phyloP scores from a whole-genome alignment of 1,140 invertebrate genomes.

The Augochlora pura region DNA sequence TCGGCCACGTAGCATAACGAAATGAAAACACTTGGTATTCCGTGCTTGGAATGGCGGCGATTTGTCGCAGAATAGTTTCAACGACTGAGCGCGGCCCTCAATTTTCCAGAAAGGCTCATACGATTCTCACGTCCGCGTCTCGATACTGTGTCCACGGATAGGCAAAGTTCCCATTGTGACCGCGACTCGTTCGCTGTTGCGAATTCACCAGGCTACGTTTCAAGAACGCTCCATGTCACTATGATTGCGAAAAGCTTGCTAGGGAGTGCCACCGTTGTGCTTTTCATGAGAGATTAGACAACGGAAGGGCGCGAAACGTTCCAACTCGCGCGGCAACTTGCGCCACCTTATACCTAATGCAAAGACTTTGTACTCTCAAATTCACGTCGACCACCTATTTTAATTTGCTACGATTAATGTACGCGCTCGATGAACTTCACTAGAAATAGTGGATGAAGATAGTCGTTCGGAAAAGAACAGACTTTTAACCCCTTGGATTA shows the following conservation, averaged over 20 bases:
- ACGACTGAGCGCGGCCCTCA: neutral
- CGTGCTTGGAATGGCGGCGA: neutral
- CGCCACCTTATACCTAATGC: neutral
- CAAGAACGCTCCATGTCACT: slow-evolving; percentile 27
- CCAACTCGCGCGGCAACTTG: neutral
- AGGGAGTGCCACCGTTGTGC: neutral
- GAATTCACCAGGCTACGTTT: slow-evolving; percentile 6
- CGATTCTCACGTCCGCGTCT: slow-evolving; percentile 16
- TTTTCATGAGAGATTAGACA: slow-evolving; percentile 48
- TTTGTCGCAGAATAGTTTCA: neutral
- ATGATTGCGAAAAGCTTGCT: slow-evolving; percentile 35
- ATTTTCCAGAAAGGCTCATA: slow-evolving; percentile 24
- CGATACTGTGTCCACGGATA: slow-evolving; percentile 28
- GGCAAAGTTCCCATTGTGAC: slow-evolving; percentile 39
- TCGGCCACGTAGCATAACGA: neutral
- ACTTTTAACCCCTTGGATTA: no score
- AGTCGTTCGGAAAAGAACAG: no score
- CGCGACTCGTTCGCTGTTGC: slow-evolving; percentile 9
- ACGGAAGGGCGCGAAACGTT: slow-evolving; percentile 7
- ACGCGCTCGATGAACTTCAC: no score
- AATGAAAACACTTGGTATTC: neutral
- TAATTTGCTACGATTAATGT: neutral
- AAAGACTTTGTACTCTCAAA: neutral
- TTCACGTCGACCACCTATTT: neutral
- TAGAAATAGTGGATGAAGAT: no score